Evolutionary conservation across 92 coral and sea anemone genomes (phyloP).

Genomic region (Epizoanthus rinbou): DNA sequence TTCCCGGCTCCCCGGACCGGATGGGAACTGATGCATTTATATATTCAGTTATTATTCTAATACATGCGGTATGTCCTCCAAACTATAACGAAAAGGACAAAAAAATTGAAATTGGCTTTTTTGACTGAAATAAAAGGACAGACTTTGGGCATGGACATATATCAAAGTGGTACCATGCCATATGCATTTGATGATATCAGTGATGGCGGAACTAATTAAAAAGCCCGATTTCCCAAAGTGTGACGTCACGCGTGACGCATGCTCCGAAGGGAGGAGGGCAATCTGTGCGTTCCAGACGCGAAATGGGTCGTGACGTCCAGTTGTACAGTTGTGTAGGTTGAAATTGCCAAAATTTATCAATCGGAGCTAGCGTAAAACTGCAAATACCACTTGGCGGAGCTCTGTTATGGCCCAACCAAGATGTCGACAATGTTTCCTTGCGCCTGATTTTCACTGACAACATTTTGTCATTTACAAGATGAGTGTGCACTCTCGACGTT

Average conservation of each 20-base stretch:
- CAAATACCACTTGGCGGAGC: too few species aligned
- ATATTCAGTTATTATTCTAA: too few species aligned
- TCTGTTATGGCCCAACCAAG: slow-evolving; percentile 6
- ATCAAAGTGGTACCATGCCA: too few species aligned
- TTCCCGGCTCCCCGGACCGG: too few species aligned
- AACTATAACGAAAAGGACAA: too few species aligned
- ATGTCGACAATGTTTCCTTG: neutral
- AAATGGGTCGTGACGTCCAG: slow-evolving; percentile 31
- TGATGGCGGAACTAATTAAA: too few species aligned
- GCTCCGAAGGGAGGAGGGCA: slow-evolving; percentile 35
- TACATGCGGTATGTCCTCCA: too few species aligned
- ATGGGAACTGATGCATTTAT: too few species aligned
- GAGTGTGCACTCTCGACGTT: slow-evolving; percentile 50
- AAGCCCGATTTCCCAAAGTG: neutral
- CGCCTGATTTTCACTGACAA: slow-evolving; percentile 14
- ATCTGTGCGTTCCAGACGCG: slow-evolving; percentile 24
- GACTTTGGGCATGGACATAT: too few species aligned
- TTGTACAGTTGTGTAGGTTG: neutral
- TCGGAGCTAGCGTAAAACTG: neutral
- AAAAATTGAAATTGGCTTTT: too few species aligned
- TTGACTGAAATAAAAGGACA: too few species aligned
- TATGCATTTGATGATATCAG: too few species aligned
- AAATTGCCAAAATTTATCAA: neutral
- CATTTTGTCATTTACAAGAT: neutral
- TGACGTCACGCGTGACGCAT: slow-evolving; percentile 48